These are phyloP conservation scores for Phaethornis superciliosus DNA, from an alignment of 2,113 vertebrate genomes.

Conservation along the genomic window DNA sequence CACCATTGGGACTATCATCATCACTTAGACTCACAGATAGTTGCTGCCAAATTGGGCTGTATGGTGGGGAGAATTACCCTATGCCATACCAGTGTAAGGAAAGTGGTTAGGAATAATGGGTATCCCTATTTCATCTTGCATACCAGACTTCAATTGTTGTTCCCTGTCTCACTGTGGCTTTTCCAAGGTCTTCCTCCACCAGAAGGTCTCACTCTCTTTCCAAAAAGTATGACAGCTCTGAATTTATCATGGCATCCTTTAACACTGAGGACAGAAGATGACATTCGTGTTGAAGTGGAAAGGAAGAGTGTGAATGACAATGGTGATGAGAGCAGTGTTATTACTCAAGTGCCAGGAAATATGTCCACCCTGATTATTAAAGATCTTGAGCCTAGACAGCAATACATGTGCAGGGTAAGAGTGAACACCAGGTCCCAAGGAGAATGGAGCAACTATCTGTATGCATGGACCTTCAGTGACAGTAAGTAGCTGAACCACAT, in stretches of 20 bases:
- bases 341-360: conserved; percentile 76
- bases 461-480: conserved; percentile 87
- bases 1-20: background rate
- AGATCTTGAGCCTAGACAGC: conserved; percentile 78
- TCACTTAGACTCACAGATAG: background rate
- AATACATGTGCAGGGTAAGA: conserved; percentile 81
- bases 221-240: conserved; percentile 80
- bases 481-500: conserved; percentile 74
- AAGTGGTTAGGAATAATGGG: background rate
- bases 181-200: conserved; percentile 82
- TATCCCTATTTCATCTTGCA: background rate
- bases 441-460: conserved; percentile 80
- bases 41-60: background rate
- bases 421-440: conserved; percentile 79
- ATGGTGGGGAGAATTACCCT: background rate
- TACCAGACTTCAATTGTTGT: conserved; percentile 24
- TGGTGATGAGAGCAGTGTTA: conserved; percentile 34
- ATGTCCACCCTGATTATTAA: conserved; percentile 74
- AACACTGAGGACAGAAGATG: conserved; percentile 73
- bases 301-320: conserved; percentile 70
- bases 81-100: background rate
- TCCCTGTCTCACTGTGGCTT: conserved; percentile 53
- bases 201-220: conserved; percentile 78
- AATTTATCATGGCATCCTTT: conserved; percentile 84
- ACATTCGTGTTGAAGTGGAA: conserved; percentile 80